Evolutionary conservation across 2,888 invertebrate genomes (phyloP).

Genomic region (Sceliomorpha sp.): DNA sequence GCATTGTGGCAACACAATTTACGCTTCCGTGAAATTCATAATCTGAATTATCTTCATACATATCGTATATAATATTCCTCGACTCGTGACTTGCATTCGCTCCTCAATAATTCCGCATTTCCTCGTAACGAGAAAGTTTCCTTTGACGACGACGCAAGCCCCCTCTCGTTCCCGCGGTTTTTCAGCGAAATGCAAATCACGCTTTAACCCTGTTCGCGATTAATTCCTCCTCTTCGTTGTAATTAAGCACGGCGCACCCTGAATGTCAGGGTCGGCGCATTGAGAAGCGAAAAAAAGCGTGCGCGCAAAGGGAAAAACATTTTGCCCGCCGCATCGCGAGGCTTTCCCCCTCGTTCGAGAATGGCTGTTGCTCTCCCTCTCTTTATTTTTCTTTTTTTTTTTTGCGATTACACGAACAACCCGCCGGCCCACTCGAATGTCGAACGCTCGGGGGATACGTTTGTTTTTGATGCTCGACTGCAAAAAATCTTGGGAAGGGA

Average conservation of each 20-base stretch:
- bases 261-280: conserved; percentile 54
- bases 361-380: conserved; percentile 17
- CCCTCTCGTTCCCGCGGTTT: conserved; percentile 5
- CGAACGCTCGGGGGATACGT: not conserved
- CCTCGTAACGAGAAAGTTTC: conserved; percentile 1
- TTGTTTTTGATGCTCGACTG: not conserved
- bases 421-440: conserved; percentile 2
- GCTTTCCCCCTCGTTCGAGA: conserved; percentile 12
- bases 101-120: too few relatives aligned
- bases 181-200: conserved; percentile 41
- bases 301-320: conserved; percentile 25
- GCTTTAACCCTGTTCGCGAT: conserved; percentile 48
- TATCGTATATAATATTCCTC: too few relatives aligned
- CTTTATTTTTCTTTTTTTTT: conserved; percentile 18
- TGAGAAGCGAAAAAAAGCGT: conserved; percentile 33
- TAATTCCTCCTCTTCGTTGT: conserved; percentile 43
- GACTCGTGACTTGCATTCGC: too few relatives aligned
- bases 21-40: too few relatives aligned
- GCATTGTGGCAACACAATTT: too few relatives aligned
- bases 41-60: too few relatives aligned
- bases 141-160: conserved; percentile 21
- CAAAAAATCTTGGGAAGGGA: conserved; percentile 6
- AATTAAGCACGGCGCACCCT: conserved; percentile 40
- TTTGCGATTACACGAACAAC: conserved; percentile 23
- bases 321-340: conserved; percentile 5